Percentiles rank a stretch among this genome's conserved stretches.
Conservation (phyloP, 2,888 invertebrate genomes). For the Bruchidius siliquastri region DNA sequence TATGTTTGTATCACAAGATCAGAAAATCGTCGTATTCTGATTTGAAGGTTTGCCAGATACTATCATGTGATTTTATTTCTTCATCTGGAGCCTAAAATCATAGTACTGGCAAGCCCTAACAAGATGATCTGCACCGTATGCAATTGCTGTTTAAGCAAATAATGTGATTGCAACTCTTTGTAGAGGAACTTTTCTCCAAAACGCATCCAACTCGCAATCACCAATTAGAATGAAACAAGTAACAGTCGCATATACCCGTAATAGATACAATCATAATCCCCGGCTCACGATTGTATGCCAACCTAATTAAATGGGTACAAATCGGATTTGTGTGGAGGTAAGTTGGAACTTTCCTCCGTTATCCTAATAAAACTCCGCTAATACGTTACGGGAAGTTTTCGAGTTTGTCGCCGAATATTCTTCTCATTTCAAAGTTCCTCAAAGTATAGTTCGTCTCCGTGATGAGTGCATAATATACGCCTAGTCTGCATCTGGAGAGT, state of each 20-base stretch:
- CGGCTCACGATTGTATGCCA: not conserved
- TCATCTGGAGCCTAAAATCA: no score
- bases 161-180: no score
- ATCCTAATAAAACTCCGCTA: not conserved
- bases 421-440: not conserved
- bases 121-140: no score
- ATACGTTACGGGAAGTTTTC: not conserved
- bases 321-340: not conserved
- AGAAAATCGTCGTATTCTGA: no score
- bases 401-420: not conserved
- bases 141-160: no score
- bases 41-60: no score
- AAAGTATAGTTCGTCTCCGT: not conserved
- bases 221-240: not conserved
- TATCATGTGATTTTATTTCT: no score
- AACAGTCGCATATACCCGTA: not conserved
- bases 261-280: not conserved
- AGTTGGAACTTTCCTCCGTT: not conserved
- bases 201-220: not conserved
- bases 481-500: not conserved
- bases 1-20: no score
- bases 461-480: not conserved
- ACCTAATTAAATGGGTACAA: not conserved
- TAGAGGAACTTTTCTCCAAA: no score
- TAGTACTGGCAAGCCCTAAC: no score